Evolutionary conservation across 2,113 vertebrate genomes (phyloP), one percentile per base, ranked within the genome.

Genomic region (Brachyistius frenatus): DNA sequence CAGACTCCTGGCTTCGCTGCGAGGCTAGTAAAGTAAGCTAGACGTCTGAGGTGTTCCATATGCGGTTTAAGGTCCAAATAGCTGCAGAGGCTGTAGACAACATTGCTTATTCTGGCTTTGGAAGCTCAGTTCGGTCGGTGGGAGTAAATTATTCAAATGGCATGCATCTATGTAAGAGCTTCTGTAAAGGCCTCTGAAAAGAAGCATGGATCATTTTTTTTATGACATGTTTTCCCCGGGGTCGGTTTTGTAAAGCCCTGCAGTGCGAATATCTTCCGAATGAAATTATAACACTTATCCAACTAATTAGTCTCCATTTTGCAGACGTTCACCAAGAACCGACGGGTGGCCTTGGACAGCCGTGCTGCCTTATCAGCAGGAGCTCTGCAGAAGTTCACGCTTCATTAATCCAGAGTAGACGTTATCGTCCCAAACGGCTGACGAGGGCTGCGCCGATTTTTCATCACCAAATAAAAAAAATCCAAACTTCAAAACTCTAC

Each of bases 21-120:
- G 60, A 82, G 53, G 55, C 76, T 79, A 86, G 86, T 90, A 87
- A 90, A 90, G 76, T 78, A 69, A 85, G 80, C 89, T 84, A 83
- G 84, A 89, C 73, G 66, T 88, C 87, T 91, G 89, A 91, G 83
- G 87, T 83, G 67, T 90, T 90, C 87, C 88, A 87, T 78, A 90
- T 93, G 91, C 47, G 54, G 74, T 80, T 79, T 78, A 55, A 73
- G 73, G 64, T 77, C 78, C 72, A 76, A 80, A 81, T 78, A 46
- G 68, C 79, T 90, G 80, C 66, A 78, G 57, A 78, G 73, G 57
- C 86, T 81, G 80, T 65, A 78, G 88, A 85, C 84, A 83, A 76
- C 73, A 83, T 73, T 86, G 84, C 81, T 86, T 91, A 78, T 78
- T 80, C 78, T 90, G 75, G 84, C 85, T 82, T 74, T 49, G 60